Percentiles rank a stretch among this genome's conserved stretches.
Evolutionary conservation across 2,888 invertebrate genomes (phyloP).

Genomic region (Sarcophaga rosellei): DNA sequence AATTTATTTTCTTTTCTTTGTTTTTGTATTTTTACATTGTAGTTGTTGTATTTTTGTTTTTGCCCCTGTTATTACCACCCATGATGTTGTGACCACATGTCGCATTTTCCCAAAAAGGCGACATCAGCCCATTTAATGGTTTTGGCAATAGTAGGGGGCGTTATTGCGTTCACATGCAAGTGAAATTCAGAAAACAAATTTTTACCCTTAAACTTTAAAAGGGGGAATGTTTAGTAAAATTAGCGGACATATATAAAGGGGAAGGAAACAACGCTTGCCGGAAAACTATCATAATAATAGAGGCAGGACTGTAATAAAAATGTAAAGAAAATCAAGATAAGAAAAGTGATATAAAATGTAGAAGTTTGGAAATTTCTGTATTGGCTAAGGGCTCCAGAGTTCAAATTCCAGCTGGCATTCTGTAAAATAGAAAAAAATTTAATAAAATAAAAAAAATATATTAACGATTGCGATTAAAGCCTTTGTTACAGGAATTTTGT

Average conservation of each 20-base stretch:
- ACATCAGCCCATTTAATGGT: constrained; percentile 43
- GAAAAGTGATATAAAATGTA: no score
- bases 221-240: not conserved
- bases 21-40: constrained; percentile 36
- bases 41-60: constrained; percentile 23
- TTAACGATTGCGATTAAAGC: no score
- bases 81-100: constrained; percentile 60
- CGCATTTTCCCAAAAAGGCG: constrained; percentile 18
- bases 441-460: no score
- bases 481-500: no score
- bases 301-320: not conserved
- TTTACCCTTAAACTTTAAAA: constrained; percentile 36
- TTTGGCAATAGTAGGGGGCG: constrained; percentile 42
- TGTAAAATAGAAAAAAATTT: no score
- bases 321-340: no score
- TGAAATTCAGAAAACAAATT: constrained; percentile 10
- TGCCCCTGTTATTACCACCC: constrained; percentile 60
- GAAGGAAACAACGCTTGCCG: not conserved
- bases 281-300: not conserved
- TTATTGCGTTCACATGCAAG: constrained; percentile 7
- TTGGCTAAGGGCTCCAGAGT: no score
- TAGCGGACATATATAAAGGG: not conserved
- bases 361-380: no score
- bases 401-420: no score
- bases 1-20: constrained; percentile 1